phyloP scores from a whole-genome alignment of 2,888 invertebrate genomes.

The Hemaris fuciformis region DNA sequence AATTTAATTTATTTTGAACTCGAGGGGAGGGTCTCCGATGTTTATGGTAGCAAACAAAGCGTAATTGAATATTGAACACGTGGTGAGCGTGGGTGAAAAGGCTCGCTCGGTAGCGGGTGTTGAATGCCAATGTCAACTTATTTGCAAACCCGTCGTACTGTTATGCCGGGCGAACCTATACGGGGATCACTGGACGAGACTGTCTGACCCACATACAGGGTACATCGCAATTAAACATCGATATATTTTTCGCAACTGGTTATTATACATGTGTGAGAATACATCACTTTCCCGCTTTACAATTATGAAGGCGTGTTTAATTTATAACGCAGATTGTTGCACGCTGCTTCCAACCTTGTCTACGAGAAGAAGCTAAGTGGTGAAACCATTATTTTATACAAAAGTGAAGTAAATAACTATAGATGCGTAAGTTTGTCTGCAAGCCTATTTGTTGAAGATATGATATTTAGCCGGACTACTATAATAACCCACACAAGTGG shows the following conservation, averaged over 20 bases:
- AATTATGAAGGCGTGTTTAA: neutral
- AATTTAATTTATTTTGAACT: neutral
- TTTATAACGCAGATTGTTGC: neutral
- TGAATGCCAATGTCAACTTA: slow-evolving; percentile 74
- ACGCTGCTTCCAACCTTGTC: neutral
- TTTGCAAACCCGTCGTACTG: slow-evolving; percentile 73
- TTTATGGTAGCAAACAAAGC: neutral
- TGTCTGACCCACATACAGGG: slow-evolving; percentile 49
- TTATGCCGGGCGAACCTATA: slow-evolving; percentile 35
- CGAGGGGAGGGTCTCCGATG: neutral
- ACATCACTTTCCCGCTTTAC: neutral
- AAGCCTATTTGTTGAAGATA: too few species aligned
- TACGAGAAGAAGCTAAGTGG: too few species aligned
- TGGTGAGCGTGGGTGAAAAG: slow-evolving; percentile 26
- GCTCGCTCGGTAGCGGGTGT: slow-evolving; percentile 32
- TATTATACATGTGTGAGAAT: neutral
- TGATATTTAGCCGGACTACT: too few species aligned
- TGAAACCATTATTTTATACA: too few species aligned
- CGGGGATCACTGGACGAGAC: neutral
- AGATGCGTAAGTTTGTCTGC: too few species aligned
- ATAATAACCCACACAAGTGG: too few species aligned
- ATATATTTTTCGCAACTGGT: slow-evolving; percentile 29
- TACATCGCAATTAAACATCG: slow-evolving; percentile 38
- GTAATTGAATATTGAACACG: neutral
- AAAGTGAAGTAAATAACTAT: too few species aligned